Evolutionary conservation across 2,888 invertebrate species (phyloP), one percentile per base, ranked within the genome.

Genomic region (Scrobipalpa costella): DNA sequence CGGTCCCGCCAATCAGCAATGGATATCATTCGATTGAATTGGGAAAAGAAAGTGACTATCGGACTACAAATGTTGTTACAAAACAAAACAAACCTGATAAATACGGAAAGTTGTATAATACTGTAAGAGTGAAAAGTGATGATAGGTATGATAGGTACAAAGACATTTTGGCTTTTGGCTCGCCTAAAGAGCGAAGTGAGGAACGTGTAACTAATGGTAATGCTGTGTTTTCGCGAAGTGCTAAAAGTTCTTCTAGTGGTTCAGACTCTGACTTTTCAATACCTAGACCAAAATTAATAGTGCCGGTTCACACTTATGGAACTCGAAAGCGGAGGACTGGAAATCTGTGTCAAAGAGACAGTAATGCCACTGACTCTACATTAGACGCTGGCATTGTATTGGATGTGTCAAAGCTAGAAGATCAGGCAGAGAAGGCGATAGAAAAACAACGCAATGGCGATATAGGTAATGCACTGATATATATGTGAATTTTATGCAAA

Each of bases 271-370:
- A 95, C 76, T 97, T 97, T 85, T 93, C 94, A 68, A 97, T 97
- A 83, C 97, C 97, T 5, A 92, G 97, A 74, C 97, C 97, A 38
- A 95, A 96, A 77, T 92, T 97, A 72, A 96, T 97, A 78, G 97
- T 97, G 70, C 97, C 97, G 63, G 96, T 97, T 67, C 97, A 97
- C 88, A 96, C 97, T 33, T 97, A 97, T 79, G 97, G 96, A 63
- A 93, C 94, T 67, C 92, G 96, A 69, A 95, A 95, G 77, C 92
- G 97, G 67, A 92, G 96, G 71, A 97, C 97, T 49, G 97, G 97
- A 9, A 96, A 96, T 84, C 92, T 95, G 58, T 87, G 88, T 72
- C 92, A 90, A 57, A 83, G 88, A 36, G 91, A 92, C 52, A 90
- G 90, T 69, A 88, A 79, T 63, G 91, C 90, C 3, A 90, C 90